These are phyloP conservation scores for Tetramorium simillimum DNA, from an alignment of 1,140 invertebrate genomes.

Conservation along the genomic window DNA sequence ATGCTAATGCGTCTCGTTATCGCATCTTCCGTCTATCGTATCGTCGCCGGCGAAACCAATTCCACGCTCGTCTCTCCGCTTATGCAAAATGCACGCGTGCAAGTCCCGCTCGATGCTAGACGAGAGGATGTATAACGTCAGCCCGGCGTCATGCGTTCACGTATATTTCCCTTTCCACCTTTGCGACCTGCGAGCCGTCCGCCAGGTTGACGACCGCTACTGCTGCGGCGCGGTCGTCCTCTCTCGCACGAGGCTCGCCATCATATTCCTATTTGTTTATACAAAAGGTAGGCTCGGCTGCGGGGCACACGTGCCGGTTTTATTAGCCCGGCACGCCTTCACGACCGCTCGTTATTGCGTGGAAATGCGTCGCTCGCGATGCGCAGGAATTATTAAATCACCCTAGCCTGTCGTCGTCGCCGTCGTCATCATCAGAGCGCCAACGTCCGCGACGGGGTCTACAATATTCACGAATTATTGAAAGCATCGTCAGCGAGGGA, in stretches of 20 bases:
- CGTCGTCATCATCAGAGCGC: background rate
- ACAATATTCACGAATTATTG: conserved; percentile 60
- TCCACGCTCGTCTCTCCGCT: conserved; percentile 36
- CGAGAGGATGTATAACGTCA: conserved; percentile 43
- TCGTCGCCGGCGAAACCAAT: conserved; percentile 39
- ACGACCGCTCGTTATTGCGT: conserved; percentile 39
- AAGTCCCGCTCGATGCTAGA: conserved; percentile 8
- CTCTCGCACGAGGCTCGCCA: background rate
- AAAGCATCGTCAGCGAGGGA: conserved; percentile 29
- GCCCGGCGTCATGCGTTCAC: background rate
- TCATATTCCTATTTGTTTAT: conserved; percentile 43
- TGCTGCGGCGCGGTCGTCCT: background rate
- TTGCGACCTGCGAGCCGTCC: background rate
- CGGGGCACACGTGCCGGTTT: conserved; percentile 17
- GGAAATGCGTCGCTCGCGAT: conserved; percentile 25
- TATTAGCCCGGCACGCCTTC: conserved; percentile 24
- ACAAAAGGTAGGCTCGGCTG: conserved; percentile 5
- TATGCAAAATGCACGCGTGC: conserved; percentile 54
- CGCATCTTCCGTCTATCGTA: conserved; percentile 11
- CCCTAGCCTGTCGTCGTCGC: background rate
- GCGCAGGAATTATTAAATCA: conserved; percentile 56
- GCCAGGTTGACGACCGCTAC: background rate
- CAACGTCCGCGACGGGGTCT: conserved; percentile 2
- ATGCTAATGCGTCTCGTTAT: conserved; percentile 25
- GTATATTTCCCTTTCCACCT: conserved; percentile 34